Conservation (phyloP, 2,113 vertebrate genomes). For the Petrocephalus zakoni region DNA sequence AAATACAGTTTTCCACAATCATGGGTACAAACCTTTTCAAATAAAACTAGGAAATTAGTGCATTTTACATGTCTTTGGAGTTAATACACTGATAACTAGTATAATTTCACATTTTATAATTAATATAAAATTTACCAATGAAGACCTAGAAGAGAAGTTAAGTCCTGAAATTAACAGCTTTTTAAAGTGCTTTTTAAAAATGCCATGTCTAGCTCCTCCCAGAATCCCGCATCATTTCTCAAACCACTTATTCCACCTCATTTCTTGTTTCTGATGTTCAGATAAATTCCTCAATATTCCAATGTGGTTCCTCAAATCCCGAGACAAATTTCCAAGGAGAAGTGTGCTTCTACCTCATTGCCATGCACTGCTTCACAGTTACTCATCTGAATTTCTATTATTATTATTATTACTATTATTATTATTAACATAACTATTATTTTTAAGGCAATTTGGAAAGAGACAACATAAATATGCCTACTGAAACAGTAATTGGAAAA, state of each 20-base stretch:
- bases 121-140: neutral
- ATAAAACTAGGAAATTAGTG: neutral
- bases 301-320: neutral
- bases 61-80: neutral
- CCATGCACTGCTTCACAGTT: neutral
- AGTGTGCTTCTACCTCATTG: neutral
- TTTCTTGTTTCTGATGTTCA: neutral
- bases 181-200: neutral
- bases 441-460: neutral
- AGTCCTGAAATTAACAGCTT: neutral
- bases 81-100: neutral
- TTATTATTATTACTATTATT: neutral
- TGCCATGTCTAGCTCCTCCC: neutral
- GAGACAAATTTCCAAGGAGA: neutral
- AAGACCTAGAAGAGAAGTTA: neutral
- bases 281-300: neutral
- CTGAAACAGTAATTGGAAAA: slow-evolving; percentile 44
- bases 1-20: neutral
- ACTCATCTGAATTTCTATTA: neutral
- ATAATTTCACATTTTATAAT: neutral
- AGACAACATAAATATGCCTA: neutral
- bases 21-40: neutral
- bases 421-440: neutral
- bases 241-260: neutral
- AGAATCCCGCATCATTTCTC: neutral